Conservation (phyloP, 2,113 vertebrate species). For the Astur gentilis region DNA sequence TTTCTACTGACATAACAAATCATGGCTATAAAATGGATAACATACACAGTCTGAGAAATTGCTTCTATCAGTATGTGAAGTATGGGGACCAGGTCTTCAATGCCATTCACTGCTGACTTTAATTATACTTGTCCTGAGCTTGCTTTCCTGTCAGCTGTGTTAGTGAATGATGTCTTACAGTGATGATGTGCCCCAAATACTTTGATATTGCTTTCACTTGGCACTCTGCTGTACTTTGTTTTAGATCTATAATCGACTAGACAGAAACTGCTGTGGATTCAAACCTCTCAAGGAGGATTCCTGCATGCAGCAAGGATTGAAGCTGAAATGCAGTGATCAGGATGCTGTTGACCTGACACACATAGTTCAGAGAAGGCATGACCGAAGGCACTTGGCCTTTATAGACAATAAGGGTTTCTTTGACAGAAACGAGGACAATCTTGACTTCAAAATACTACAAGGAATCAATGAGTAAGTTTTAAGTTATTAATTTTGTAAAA, state of each 20-base stretch:
- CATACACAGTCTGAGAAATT: not conserved
- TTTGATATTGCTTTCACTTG: not conserved
- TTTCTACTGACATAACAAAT: not conserved
- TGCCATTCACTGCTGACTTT: not conserved
- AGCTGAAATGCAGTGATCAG: slow-evolving; percentile 73
- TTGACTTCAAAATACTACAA: slow-evolving; percentile 89
- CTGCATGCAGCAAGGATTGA: slow-evolving; percentile 76
- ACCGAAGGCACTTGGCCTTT: slow-evolving; percentile 85
- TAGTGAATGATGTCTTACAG: not conserved
- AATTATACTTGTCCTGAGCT: not conserved
- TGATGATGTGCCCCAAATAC: not conserved
- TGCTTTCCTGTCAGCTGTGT: not conserved
- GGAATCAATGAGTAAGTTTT: slow-evolving; percentile 94
- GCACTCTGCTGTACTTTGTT: slow-evolving; percentile 24
- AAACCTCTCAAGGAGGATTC: slow-evolving; percentile 84
- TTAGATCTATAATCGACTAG: slow-evolving; percentile 91
- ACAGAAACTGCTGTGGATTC: slow-evolving; percentile 95
- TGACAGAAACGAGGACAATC: slow-evolving; percentile 92
- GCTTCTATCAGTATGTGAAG: not conserved
- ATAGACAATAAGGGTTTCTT: slow-evolving; percentile 90
- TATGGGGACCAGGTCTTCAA: not conserved
- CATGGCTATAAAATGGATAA: not conserved
- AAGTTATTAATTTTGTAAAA: not conserved
- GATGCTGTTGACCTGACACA: slow-evolving; percentile 77
- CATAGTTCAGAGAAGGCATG: slow-evolving; percentile 78